Evolutionary conservation across 2,113 vertebrate species (phyloP), one percentile per base, ranked within the genome.

Genomic region (Scartelaos histophorus): DNA sequence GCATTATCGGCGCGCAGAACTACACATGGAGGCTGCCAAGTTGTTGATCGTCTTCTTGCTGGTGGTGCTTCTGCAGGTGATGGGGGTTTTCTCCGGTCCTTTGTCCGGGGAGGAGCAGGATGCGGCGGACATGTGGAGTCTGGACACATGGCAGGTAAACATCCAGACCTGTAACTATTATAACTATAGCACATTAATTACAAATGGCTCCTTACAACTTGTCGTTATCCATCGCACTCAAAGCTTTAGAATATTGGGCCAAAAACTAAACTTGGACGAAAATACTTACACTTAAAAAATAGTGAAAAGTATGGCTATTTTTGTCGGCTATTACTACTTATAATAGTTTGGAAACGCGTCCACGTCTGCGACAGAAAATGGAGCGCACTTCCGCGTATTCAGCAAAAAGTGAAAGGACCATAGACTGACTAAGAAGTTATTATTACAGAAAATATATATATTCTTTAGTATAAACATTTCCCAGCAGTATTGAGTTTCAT

Each of bases 71-170:
- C 73, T 83, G 45, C 90, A 91, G 82, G 73, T 91, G 10, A 65
- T 89, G 22, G 72, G 75, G 19, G 69, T 77, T 3, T 74, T 88
- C 25, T 88, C 80, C 11, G 73, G 57, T 22, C 81, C 86, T 25
- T 21, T 88, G 2, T 78, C 84, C 57, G 22, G 58, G n/a, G 77
- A 72, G 0, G 75, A 86, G 1, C 86, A 88, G 1, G 80, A 87
- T 57, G 68, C 74, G 13, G 84, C 74, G 13, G 84, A 87, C 17
- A 11, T 78, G 0, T 92, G 87, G 91, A 85, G 74, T 4, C 13
- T 76, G 81, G 84, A 90, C 3, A 79, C 86, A 69, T 90, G 88
- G 90, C 88, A 92, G 92, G 93, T 93, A 83, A 0, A 43, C 1
- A 43, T 9, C 0, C 38, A 38, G 3, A 6, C 2, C 1, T n/a